These are phyloP conservation scores for Schlechtendalia chinensis DNA, from an alignment of 1,140 invertebrate species.

Conservation along the genomic window DNA sequence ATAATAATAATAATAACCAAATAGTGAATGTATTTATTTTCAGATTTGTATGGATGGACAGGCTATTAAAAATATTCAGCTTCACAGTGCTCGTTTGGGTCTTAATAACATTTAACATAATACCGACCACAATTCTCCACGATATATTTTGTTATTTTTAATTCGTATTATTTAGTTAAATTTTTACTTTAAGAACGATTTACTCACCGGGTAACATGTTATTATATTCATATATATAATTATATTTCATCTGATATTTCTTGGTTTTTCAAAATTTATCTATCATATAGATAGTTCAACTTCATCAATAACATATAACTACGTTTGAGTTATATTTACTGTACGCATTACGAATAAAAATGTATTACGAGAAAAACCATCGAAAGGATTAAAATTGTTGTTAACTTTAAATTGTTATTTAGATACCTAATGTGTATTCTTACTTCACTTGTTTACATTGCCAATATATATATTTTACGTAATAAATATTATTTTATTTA, in stretches of 20 bases:
- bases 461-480: too few species aligned
- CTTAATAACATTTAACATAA: not conserved
- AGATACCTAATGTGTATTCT: too few species aligned
- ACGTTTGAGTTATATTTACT: too few species aligned
- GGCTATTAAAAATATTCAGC: not conserved
- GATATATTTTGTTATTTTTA: not conserved
- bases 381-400: too few species aligned
- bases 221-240: not conserved
- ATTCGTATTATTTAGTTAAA: too few species aligned
- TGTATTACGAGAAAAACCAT: too few species aligned
- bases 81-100: not conserved
- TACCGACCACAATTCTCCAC: not conserved
- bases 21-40: constrained; percentile 4
- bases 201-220: not conserved
- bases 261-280: not conserved
- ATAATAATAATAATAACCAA: too few species aligned
- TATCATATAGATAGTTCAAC: not conserved
- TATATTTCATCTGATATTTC: not conserved
- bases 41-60: constrained; percentile 20
- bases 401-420: too few species aligned
- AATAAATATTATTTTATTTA: too few species aligned
- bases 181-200: too few species aligned
- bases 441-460: too few species aligned
- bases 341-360: too few species aligned
- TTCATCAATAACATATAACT: not conserved